Base-by-base conservation (phyloP, 2,888 invertebrate species). In the Archips crataeganus region DNA sequence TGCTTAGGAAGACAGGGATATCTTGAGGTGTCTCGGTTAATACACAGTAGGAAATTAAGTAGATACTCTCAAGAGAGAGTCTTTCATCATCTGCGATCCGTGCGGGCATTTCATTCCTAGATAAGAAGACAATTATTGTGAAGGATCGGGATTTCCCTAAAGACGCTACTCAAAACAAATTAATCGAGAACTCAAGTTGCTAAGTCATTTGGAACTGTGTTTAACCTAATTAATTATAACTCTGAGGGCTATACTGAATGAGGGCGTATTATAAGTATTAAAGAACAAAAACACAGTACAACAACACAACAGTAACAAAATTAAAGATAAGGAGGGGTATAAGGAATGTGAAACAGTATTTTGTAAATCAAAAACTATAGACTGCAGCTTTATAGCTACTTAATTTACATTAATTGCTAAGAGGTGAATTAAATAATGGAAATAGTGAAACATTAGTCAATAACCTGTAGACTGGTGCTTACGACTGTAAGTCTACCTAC, bases 101-200 rank as follows among this genome's bases (percentile, higher is more conserved):
- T 10, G 61, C 57, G 39, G 47, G 68, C 32, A 59, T 63, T 69
- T 59, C 68, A 62, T 67, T 36, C 62, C 62, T 72, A 68, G 59
- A 66, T 71, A 72, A 68, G 62, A n/a, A 68, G 45, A 67, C 57
- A 69, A 64, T 73, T 73, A 68, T 72, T 62, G 54, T 54, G 72
- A 68, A 23, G 68, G 68, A 73, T 59, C 39, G 36, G 10, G n/a
- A 62, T 54, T 57, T 59, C 68, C 68, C 68, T 47, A 34, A 39
- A 57, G 54, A 23, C 45, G 49, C 47, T 36, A 49, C 64, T 64
- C 64, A 15, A 47, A 65, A 65, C 65, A 51, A 65, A 51, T 36
- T 51, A 49, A 34, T 49, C 36, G 62, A 11, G 11, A 34, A 34
- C 59, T 59, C 8, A 13, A 36, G 59, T 13, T 34, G 59, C 54